These are phyloP conservation scores for Xiphophorus couchianus DNA, from an alignment of 2,113 vertebrate genomes.

Conservation along the genomic window DNA sequence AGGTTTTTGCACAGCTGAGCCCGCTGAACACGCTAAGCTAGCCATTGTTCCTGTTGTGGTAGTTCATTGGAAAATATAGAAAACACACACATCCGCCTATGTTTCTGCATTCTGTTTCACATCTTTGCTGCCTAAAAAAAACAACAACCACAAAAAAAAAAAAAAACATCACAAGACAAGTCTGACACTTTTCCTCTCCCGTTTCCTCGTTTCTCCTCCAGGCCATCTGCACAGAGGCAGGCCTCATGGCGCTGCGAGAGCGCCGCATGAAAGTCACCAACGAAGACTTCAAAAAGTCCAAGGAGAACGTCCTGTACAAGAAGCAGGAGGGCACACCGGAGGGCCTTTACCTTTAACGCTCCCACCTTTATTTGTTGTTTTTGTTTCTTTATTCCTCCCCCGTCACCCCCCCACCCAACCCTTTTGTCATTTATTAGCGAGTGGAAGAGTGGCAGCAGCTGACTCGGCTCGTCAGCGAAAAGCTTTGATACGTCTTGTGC, in stretches of 20 bases:
- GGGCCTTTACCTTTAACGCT: conserved; percentile 84
- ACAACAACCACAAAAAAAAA: too few species aligned
- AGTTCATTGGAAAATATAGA: too few species aligned
- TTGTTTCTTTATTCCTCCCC: too few species aligned
- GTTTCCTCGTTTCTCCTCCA: conserved; percentile 54
- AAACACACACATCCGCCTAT: too few species aligned
- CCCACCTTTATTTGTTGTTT: conserved; percentile 6
- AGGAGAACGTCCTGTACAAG: conserved; percentile 98
- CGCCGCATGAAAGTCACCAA: conserved; percentile 99
- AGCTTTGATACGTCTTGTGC: conserved; percentile 78
- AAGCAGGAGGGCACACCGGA: conserved; percentile 98
- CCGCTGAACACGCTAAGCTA: too few species aligned
- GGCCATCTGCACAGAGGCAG: conserved; percentile 98
- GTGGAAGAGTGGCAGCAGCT: conserved; percentile 41
- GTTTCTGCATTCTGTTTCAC: neutral
- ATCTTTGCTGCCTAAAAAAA: neutral
- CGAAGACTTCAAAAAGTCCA: conserved; percentile 99
- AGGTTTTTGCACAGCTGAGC: too few species aligned
- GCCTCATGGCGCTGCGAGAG: conserved; percentile 95
- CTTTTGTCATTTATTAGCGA: conserved; percentile 17
- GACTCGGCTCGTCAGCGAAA: conserved; percentile 28
- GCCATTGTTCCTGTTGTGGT: too few species aligned
- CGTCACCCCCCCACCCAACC: neutral
- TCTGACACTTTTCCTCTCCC: neutral
- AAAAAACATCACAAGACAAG: neutral